Conservation (phyloP, 1,140 invertebrate species). For the Leucophenga varia region DNA sequence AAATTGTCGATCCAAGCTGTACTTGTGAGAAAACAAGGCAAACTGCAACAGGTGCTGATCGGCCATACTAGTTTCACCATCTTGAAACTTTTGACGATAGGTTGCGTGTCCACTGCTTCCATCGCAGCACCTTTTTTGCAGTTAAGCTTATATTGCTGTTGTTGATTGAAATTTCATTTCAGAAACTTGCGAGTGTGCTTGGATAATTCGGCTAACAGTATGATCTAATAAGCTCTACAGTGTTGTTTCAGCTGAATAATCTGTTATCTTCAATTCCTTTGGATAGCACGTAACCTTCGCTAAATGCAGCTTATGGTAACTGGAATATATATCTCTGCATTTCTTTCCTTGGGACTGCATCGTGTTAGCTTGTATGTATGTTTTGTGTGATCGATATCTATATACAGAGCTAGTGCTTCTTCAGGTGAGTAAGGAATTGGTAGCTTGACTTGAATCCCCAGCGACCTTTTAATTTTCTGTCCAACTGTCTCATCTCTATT, state of each 20-base stretch:
- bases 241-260: conserved; percentile 10
- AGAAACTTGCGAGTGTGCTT: conserved; percentile 8
- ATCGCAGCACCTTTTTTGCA: conserved; percentile 19
- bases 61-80: conserved; percentile 13
- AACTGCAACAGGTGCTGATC: conserved; percentile 14
- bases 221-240: conserved; percentile 18
- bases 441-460: conserved; percentile 2
- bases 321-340: conserved; percentile 10
- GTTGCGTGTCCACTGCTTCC: conserved; percentile 17
- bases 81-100: conserved; percentile 13
- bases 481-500: not conserved
- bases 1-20: conserved; percentile 9
- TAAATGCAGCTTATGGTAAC: conserved; percentile 4
- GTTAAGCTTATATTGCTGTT: conserved; percentile 7
- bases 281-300: conserved; percentile 12
- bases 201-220: conserved; percentile 15
- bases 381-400: conserved; percentile 4
- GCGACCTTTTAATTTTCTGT: conserved; percentile 5
- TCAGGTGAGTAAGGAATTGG: conserved; percentile 5
- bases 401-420: conserved; percentile 7
- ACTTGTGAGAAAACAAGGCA: conserved; percentile 16
- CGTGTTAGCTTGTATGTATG: conserved; percentile 4
- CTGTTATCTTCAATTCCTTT: conserved; percentile 9
- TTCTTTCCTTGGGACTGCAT: conserved; percentile 6
- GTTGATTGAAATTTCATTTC: conserved; percentile 3